Base-by-base conservation (phyloP, 1,140 invertebrate genomes). In the Saccostrea glomerata region DNA sequence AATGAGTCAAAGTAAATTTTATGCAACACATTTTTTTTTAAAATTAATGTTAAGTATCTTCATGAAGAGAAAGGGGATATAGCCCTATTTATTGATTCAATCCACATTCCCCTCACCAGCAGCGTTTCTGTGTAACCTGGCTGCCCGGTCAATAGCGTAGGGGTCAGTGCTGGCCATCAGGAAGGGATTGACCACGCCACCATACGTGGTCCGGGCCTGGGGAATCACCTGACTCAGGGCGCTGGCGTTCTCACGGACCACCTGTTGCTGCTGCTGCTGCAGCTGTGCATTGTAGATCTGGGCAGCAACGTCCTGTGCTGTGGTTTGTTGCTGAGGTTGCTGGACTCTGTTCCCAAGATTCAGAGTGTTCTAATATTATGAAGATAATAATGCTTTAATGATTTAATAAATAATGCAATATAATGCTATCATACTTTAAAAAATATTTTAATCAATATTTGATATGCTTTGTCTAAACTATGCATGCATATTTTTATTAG, bases 81-180 rank as follows among this genome's bases (percentile, higher is more conserved):
- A 6, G n/a, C n/a, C n/a, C n/a, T n/a, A n/a, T n/a, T n/a, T n/a
- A 36, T 36, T 47, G 47, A 47, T 2, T 47, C 0, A 47, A 47
- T 9, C 47, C 13, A 63, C 0, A 63, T 17, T 2, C 0, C 15
- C 40, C 56, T 82, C 94, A 97, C 97, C 95, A 91, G 97, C 97
- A 88, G 97, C 97, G 94, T 96, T 97, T 84, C 97, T 96, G 94
- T 98, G 97, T 82, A 97, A 96, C 91, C 96, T 96, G 0, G 97
- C 97, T 23, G 97, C 97, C 88, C 96, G 96, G 92, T 98, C 97
- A 60, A 98, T 95, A 82, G 96, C 96, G 77, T 96, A 95, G 1
- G 95, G 93, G 90, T 96, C 95, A 63, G 93, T 73, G 87, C 93
- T 94, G 47, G 93, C 91, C 91, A 92, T 93, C 82, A 94, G 92